These are phyloP conservation scores for Malacosoma neustria DNA, from an alignment of 2,888 invertebrate species.

Conservation along the genomic window DNA sequence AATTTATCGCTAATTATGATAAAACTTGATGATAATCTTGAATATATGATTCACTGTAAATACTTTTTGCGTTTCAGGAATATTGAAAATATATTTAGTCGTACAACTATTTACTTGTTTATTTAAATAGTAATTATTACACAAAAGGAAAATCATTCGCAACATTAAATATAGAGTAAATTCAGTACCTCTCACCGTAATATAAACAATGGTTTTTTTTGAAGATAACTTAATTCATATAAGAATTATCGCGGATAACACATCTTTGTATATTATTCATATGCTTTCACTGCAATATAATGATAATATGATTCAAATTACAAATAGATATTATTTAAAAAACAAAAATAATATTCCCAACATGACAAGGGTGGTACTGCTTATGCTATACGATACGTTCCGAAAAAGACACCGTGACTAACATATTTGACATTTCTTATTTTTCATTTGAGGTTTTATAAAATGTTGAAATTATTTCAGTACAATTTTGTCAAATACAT, in stretches of 20 bases:
- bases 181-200: slow-evolving; percentile 8
- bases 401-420: slow-evolving; percentile 1
- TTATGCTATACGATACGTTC: slow-evolving; percentile 6
- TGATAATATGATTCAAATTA: slow-evolving; percentile 4
- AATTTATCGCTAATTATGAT: too few species aligned
- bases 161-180: background rate
- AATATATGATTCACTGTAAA: background rate
- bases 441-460: background rate
- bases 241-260: background rate
- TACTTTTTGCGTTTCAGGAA: background rate
- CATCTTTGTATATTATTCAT: background rate
- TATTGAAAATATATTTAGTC: background rate
- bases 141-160: background rate
- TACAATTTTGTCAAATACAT: background rate
- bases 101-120: too few species aligned
- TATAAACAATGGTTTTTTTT: slow-evolving; percentile 25
- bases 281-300: background rate
- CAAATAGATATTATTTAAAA: slow-evolving; percentile 4
- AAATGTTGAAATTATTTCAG: background rate
- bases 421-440: slow-evolving; percentile 3
- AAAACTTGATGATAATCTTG: too few species aligned
- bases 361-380: slow-evolving; percentile 7
- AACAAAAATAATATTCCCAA: slow-evolving; percentile 1
- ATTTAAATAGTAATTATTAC: background rate
- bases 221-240: background rate